Evolutionary conservation across 2,888 invertebrate genomes (phyloP).

Genomic region (Pecten maximus): DNA sequence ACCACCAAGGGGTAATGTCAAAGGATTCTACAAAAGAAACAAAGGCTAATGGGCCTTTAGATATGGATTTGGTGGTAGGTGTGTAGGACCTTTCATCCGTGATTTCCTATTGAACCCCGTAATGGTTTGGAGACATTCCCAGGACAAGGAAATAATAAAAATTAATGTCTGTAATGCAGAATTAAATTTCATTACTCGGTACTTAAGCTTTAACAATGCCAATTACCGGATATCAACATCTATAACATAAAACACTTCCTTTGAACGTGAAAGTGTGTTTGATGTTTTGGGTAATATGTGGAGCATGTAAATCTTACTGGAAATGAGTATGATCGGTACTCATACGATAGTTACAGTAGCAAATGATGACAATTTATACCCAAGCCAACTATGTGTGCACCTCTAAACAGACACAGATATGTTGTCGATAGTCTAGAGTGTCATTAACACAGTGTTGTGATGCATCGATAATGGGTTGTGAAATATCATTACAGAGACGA

Average conservation of each 20-base stretch:
- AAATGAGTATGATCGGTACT: no score
- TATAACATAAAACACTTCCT: neutral
- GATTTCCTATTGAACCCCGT: neutral
- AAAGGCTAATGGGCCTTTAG: neutral
- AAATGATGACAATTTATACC: no score
- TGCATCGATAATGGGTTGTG: no score
- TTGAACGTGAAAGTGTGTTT: conserved; percentile 3
- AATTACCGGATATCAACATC: neutral
- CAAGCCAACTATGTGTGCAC: no score
- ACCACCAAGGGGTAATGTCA: neutral
- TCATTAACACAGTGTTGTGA: no score
- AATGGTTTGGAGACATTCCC: neutral
- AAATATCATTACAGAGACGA: no score
- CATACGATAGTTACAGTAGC: no score
- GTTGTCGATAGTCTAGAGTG: no score
- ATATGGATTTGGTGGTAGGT: neutral
- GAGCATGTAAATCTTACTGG: neutral
- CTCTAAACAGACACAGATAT: no score
- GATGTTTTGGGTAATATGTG: neutral
- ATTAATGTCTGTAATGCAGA: neutral
- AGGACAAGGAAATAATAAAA: neutral
- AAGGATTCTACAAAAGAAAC: neutral
- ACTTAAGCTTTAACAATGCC: neutral
- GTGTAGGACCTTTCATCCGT: neutral
- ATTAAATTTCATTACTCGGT: neutral